phyloP scores from a whole-genome alignment of 2,113 vertebrate species.

The Polypterus bichir region DNA sequence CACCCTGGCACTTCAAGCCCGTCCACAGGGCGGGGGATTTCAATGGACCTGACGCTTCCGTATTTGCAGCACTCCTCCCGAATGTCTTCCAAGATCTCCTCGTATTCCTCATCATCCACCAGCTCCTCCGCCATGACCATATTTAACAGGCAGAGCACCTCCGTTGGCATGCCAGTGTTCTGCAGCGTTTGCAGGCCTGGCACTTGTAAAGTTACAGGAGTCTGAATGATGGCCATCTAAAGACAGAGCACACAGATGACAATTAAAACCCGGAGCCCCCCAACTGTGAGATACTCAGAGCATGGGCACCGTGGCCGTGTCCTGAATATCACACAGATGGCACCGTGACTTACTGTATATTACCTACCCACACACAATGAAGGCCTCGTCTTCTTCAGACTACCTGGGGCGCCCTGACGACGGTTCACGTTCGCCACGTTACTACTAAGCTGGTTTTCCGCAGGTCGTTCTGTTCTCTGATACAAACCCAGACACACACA shows the following conservation, averaged over 20 bases:
- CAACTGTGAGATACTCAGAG: no score
- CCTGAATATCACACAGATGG: no score
- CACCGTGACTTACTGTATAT: no score
- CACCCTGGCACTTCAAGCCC: constrained; percentile 54
- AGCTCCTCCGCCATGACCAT: constrained; percentile 61
- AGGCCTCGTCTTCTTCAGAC: no score
- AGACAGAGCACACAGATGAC: neutral
- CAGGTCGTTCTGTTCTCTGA: no score
- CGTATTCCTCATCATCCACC: constrained; percentile 56
- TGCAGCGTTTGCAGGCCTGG: constrained; percentile 49
- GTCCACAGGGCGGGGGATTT: constrained; percentile 51
- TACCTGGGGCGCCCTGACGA: no score
- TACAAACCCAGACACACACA: no score
- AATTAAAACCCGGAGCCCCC: no score
- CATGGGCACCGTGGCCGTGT: no score
- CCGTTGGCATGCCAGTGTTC: constrained; percentile 40
- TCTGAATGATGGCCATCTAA: constrained; percentile 43
- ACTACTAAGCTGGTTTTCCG: no score
- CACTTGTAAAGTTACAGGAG: constrained; percentile 49
- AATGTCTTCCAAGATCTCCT: constrained; percentile 61
- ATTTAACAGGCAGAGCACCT: constrained; percentile 57
- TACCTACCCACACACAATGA: no score
- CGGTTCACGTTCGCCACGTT: no score
- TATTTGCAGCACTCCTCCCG: constrained; percentile 60
- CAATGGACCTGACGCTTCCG: constrained; percentile 48